phyloP scores from a whole-genome alignment of 2,888 invertebrate genomes.

The Eumerus sabulonum region DNA sequence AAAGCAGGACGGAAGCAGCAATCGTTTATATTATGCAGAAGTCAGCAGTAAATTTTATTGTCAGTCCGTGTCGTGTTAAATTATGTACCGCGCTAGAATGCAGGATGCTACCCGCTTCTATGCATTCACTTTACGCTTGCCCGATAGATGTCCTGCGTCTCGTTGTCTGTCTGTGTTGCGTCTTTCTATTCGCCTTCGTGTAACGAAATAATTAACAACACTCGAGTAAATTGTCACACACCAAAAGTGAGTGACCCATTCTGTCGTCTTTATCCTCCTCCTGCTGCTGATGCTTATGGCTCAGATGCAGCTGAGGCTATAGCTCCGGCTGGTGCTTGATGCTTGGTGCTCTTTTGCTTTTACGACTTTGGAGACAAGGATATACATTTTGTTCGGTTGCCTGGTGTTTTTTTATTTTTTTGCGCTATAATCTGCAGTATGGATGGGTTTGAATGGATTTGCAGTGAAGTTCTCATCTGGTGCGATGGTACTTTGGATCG shows the following conservation, averaged over 20 bases:
- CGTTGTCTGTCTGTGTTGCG: conserved; percentile 12
- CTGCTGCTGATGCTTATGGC: neutral
- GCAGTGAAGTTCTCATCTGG: conserved; percentile 36
- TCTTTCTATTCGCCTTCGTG: conserved; percentile 49
- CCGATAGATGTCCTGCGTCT: conserved; percentile 31
- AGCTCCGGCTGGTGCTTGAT: too few relatives aligned
- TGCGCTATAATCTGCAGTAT: neutral
- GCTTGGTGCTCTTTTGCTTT: conserved; percentile 28
- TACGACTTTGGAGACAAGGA: conserved; percentile 41
- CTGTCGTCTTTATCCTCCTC: neutral
- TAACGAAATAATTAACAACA: conserved; percentile 68
- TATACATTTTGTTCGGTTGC: conserved; percentile 14
- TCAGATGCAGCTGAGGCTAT: neutral
- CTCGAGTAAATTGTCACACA: conserved; percentile 65
- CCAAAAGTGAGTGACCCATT: conserved; percentile 33
- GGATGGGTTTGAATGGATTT: neutral
- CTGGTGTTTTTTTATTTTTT: conserved; percentile 7
- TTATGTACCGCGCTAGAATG: conserved; percentile 73
- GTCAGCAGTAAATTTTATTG: conserved; percentile 78
- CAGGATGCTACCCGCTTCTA: conserved; percentile 30
- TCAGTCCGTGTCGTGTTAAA: conserved; percentile 77
- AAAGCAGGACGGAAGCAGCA: conserved; percentile 35
- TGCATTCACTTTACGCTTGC: conserved; percentile 2
- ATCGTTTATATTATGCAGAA: conserved; percentile 74
- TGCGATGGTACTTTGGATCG: conserved; percentile 11